Percentiles rank a stretch among this genome's conserved stretches.
These are phyloP conservation scores for Philaethria dido DNA, from an alignment of 2,888 invertebrate species.

Conservation along the genomic window DNA sequence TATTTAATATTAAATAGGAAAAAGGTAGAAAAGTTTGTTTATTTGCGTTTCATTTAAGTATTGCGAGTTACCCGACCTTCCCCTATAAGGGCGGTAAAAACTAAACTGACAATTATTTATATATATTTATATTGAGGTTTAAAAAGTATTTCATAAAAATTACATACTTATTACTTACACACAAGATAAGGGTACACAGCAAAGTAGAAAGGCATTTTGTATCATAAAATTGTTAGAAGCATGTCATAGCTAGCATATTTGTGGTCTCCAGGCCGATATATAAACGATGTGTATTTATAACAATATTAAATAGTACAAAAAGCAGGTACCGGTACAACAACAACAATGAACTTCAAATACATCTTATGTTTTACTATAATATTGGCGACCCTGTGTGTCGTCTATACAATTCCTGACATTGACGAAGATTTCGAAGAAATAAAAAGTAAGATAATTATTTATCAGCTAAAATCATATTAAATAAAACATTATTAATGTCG, in stretches of 20 bases:
- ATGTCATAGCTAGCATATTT: background rate
- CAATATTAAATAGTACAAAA: background rate
- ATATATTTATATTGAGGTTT: too few relatives aligned
- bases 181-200: too few relatives aligned
- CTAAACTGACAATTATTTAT: too few relatives aligned
- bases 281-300: background rate
- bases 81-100: too few relatives aligned
- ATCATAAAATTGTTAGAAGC: background rate
- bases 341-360: background rate
- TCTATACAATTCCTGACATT: background rate
- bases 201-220: background rate
- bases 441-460: background rate
- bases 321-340: background rate
- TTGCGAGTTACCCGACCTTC: too few relatives aligned
- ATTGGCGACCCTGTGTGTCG: background rate
- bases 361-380: background rate
- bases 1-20: too few relatives aligned
- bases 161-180: too few relatives aligned
- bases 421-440: background rate
- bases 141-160: too few relatives aligned
- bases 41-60: too few relatives aligned
- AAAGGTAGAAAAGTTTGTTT: too few relatives aligned
- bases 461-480: background rate
- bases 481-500: too few relatives aligned
- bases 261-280: background rate